These are phyloP conservation scores for Pangasius djambal DNA, from an alignment of 2,797 vertebrate genomes.

Conservation along the genomic window DNA sequence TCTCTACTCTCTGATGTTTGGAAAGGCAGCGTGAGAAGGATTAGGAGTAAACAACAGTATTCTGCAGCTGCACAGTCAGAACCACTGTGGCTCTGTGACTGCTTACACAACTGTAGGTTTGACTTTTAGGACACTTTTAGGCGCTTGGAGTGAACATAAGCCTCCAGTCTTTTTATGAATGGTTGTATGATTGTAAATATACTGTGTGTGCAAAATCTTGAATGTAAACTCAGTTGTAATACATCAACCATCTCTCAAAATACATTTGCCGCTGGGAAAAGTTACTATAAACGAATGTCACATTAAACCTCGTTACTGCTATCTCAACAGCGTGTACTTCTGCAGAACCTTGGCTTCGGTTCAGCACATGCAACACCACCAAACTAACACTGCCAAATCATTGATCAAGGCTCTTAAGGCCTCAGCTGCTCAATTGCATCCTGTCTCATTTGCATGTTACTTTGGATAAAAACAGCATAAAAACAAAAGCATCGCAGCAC, in stretches of 20 bases:
- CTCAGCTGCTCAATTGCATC: neutral
- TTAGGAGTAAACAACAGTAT: constrained; percentile 45
- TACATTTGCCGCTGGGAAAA: neutral
- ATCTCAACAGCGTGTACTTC: neutral
- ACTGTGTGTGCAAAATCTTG: neutral
- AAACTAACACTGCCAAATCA: neutral
- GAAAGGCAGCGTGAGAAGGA: constrained; percentile 35
- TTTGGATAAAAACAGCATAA: neutral
- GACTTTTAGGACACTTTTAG: neutral
- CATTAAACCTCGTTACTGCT: neutral
- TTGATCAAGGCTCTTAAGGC: neutral
- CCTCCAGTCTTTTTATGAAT: neutral
- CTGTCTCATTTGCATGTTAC: neutral
- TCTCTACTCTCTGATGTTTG: constrained; percentile 52
- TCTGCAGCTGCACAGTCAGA: constrained; percentile 20
- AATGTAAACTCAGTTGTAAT: neutral
- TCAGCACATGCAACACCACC: neutral
- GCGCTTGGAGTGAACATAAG: neutral
- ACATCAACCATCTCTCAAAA: neutral
- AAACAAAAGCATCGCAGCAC: neutral
- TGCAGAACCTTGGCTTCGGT: neutral
- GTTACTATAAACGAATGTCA: neutral
- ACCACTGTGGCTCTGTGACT: neutral
- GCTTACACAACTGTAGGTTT: neutral
- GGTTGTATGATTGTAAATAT: neutral